Percentiles rank a stretch among this genome's conserved stretches.
phyloP scores from a whole-genome alignment of 1,140 invertebrate species.

The Antheraea pernyi region DNA sequence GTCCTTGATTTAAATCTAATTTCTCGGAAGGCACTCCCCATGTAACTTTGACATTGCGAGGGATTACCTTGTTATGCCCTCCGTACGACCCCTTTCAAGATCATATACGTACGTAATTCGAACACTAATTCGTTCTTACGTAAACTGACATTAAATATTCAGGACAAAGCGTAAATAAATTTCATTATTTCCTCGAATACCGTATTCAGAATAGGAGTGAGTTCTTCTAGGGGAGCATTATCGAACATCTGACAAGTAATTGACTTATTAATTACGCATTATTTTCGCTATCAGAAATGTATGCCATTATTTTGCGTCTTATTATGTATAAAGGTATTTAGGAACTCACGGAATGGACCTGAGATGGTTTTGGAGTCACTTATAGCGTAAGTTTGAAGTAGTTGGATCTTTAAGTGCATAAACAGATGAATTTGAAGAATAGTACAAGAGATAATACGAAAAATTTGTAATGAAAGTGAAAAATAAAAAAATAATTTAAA shows the following conservation, averaged over 20 bases:
- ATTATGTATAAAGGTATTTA: no score
- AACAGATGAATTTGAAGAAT: no score
- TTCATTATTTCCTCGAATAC: conserved; percentile 23
- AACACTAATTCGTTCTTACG: neutral
- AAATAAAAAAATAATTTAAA: no score
- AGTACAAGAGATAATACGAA: no score
- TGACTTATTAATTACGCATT: neutral
- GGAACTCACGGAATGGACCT: no score
- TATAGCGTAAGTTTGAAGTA: no score
- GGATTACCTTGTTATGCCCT: neutral
- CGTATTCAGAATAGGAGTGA: neutral
- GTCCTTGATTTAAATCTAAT: conserved; percentile 1
- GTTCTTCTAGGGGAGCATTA: neutral
- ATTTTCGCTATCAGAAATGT: no score
- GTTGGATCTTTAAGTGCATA: no score
- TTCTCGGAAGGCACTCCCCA: neutral
- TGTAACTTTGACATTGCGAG: neutral
- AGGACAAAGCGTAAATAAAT: conserved; percentile 19
- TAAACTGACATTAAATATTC: conserved; percentile 21
- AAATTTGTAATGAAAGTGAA: no score
- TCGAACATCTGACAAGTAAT: neutral
- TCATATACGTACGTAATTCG: neutral
- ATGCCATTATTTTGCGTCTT: no score
- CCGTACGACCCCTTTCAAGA: neutral
- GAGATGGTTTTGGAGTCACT: no score